Evolutionary conservation across 2,888 invertebrate species (phyloP).

Genomic region (Drosophila paracracens): DNA sequence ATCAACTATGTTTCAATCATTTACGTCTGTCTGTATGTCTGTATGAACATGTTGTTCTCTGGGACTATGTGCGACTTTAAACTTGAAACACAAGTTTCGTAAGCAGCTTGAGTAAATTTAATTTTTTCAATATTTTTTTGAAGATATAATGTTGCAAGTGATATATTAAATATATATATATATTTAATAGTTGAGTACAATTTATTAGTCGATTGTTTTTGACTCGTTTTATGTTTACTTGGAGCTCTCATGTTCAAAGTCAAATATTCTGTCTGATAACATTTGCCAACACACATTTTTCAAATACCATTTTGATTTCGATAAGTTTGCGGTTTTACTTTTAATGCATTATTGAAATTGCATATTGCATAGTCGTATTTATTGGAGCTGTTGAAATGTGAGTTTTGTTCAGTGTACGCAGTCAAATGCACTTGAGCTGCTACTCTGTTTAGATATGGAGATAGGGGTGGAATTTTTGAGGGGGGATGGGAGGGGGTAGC

Average conservation of each 20-base stretch:
- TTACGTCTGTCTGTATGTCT: too few species aligned
- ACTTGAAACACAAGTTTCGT: not conserved
- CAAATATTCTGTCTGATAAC: too few species aligned
- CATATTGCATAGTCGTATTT: too few species aligned
- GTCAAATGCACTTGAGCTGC: not conserved
- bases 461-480: not conserved
- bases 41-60: not conserved
- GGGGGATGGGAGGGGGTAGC: not conserved
- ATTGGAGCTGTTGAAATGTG: not conserved
- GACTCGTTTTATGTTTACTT: too few species aligned
- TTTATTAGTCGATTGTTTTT: too few species aligned
- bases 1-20: not conserved
- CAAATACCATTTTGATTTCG: too few species aligned
- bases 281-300: too few species aligned
- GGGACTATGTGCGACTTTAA: not conserved
- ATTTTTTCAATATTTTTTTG: not conserved
- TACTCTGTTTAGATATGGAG: not conserved
- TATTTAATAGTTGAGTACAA: too few species aligned
- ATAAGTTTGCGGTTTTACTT: too few species aligned
- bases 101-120: not conserved
- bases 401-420: constrained; percentile 1
- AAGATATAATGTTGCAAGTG: not conserved
- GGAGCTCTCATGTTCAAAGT: too few species aligned
- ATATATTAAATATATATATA: not conserved
- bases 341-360: too few species aligned